Evolutionary conservation across 2,113 vertebrate species (phyloP).

Genomic region (Clupea harengus): DNA sequence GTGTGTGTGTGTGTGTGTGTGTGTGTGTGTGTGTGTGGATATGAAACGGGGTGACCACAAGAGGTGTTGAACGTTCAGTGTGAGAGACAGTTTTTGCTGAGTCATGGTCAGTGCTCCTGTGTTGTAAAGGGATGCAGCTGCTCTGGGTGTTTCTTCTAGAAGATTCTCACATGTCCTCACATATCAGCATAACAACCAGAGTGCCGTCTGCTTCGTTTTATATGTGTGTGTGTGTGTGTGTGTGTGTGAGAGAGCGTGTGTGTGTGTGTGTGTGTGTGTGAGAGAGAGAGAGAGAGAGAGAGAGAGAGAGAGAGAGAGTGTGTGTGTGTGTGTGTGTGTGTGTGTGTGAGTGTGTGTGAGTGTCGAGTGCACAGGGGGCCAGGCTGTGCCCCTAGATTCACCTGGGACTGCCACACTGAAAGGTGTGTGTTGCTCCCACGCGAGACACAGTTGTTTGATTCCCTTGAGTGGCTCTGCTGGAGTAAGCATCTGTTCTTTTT

Average conservation of each 20-base stretch:
- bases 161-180: neutral
- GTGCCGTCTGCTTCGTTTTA: neutral
- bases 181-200: neutral
- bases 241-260: neutral
- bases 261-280: constrained; percentile 21
- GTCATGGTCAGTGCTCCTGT: neutral
- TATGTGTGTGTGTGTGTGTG: neutral
- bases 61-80: neutral
- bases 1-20: neutral
- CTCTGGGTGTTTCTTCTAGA: neutral
- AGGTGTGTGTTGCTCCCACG: neutral
- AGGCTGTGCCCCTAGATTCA: neutral
- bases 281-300: too few relatives aligned
- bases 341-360: constrained; percentile 20
- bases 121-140: neutral
- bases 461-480: neutral
- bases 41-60: neutral
- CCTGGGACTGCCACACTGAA: neutral
- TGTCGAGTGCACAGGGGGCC: neutral
- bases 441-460: neutral
- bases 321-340: constrained; percentile 19
- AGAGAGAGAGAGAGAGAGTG: too few relatives aligned
- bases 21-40: neutral
- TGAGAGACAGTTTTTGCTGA: neutral
- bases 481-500: neutral